Evolutionary conservation across 2,113 vertebrate genomes (phyloP).

Genomic region (Coptodon bakossiorum): DNA sequence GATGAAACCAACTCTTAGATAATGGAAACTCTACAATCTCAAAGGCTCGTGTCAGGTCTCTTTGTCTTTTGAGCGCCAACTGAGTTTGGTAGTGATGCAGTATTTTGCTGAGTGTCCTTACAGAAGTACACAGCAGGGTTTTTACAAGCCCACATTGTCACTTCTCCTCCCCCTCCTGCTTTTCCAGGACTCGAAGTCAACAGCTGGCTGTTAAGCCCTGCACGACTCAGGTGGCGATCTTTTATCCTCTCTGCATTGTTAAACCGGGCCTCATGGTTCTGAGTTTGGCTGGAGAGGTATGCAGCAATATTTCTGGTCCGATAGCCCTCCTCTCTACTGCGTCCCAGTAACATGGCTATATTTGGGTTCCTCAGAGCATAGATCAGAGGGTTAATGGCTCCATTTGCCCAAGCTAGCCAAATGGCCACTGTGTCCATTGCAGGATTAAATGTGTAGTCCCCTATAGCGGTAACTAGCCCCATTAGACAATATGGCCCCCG

Average conservation of each 20-base stretch:
- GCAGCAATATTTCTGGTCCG: slow-evolving; percentile 81
- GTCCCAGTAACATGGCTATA: slow-evolving; percentile 83
- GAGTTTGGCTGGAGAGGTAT: slow-evolving; percentile 72
- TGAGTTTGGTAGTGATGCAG: slow-evolving; percentile 37
- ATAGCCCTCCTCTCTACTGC: slow-evolving; percentile 86
- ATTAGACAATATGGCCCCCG: slow-evolving; percentile 90
- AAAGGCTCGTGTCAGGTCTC: slow-evolving; percentile 80
- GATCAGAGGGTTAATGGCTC: slow-evolving; percentile 91
- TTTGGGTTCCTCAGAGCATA: slow-evolving; percentile 89
- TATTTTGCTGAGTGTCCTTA: slow-evolving; percentile 75
- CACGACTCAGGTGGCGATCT: slow-evolving; percentile 71
- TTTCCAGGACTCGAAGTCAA: slow-evolving; percentile 74
- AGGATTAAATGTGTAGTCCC: slow-evolving; percentile 77
- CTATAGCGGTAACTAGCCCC: slow-evolving; percentile 78
- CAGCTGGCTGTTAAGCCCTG: slow-evolving; percentile 54
- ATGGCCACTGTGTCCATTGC: slow-evolving; percentile 81
- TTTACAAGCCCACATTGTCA: slow-evolving; percentile 91
- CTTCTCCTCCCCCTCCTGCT: slow-evolving; percentile 63
- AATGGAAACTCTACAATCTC: slow-evolving; percentile 8
- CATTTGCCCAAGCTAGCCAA: slow-evolving; percentile 92
- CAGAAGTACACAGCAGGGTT: slow-evolving; percentile 90
- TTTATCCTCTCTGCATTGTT: slow-evolving; percentile 62
- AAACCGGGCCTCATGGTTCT: slow-evolving; percentile 38
- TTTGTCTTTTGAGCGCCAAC: slow-evolving; percentile 52
- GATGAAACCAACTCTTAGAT: neutral